These are phyloP conservation scores for Acrobasis repandana DNA, from an alignment of 2,888 invertebrate species.

Conservation along the genomic window DNA sequence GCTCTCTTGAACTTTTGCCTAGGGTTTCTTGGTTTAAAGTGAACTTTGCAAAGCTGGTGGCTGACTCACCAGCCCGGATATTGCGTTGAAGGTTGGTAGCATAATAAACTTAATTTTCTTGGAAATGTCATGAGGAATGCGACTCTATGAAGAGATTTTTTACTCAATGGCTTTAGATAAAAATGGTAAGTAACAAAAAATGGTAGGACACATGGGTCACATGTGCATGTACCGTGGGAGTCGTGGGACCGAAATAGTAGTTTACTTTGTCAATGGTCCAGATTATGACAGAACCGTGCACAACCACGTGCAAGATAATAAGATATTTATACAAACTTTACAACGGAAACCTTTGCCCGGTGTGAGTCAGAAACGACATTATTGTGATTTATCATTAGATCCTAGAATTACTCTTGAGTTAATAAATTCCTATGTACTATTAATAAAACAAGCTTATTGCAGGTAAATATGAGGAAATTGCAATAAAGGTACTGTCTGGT, in stretches of 20 bases:
- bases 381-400: constrained; percentile 5
- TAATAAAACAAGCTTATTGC: background rate
- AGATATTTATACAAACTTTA: constrained; percentile 35
- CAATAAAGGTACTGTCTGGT: background rate
- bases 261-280: constrained; percentile 66
- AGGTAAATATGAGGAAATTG: constrained; percentile 7
- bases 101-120: constrained; percentile 15
- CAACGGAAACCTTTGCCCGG: constrained; percentile 2
- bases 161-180: constrained; percentile 1
- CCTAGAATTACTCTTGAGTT: background rate
- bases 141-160: background rate
- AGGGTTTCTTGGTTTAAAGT: background rate
- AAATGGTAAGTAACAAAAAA: constrained; percentile 19
- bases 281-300: constrained; percentile 51
- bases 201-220: constrained; percentile 58
- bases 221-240: constrained; percentile 68
- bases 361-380: constrained; percentile 8
- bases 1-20: constrained; percentile 13
- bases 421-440: background rate
- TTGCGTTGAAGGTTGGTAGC: constrained; percentile 23
- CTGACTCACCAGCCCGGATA: constrained; percentile 15
- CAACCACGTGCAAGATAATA: constrained; percentile 69
- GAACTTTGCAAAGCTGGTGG: constrained; percentile 13
- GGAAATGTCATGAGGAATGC: background rate
- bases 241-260: constrained; percentile 60